A percentile compares a stretch with the other conserved stretches of the same genome.
phyloP scores from a whole-genome alignment of 1,140 invertebrate genomes.

The Drosophila elegans region DNA sequence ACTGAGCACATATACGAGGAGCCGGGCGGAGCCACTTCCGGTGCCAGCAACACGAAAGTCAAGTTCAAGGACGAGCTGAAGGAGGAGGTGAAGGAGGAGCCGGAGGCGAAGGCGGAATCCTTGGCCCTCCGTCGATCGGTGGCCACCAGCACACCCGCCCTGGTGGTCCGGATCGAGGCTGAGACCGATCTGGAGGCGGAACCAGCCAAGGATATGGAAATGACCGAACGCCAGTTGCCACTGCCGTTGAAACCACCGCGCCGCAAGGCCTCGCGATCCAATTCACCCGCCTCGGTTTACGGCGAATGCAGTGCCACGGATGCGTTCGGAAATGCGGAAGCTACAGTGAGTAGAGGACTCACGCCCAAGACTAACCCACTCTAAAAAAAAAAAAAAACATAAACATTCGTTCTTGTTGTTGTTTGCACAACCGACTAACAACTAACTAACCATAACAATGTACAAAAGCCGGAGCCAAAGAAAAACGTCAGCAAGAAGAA shows the following conservation, averaged over 20 bases:
- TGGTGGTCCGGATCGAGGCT: constrained; percentile 64
- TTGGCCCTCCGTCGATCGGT: constrained; percentile 57
- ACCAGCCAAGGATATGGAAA: constrained; percentile 37
- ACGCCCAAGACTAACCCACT: constrained; percentile 35
- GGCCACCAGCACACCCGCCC: constrained; percentile 77
- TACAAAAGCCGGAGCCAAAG: constrained; percentile 33
- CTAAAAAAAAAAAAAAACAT: neutral
- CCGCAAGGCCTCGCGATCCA: constrained; percentile 74
- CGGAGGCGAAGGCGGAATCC: constrained; percentile 18
- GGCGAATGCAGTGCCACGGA: constrained; percentile 4
- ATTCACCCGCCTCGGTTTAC: constrained; percentile 63
- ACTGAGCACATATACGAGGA: constrained; percentile 74
- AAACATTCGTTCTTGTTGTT: constrained; percentile 32
- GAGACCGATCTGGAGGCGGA: constrained; percentile 24
- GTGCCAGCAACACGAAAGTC: constrained; percentile 32
- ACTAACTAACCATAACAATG: constrained; percentile 65
- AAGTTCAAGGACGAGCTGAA: constrained; percentile 58
- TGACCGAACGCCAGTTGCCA: constrained; percentile 48
- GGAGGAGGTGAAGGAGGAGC: constrained; percentile 24
- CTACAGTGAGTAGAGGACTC: constrained; percentile 66
- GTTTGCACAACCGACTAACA: constrained; percentile 55
- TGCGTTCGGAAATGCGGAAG: constrained; percentile 35
- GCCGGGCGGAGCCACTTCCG: constrained; percentile 30
- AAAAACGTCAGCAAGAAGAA: constrained; percentile 40
- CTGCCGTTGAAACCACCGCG: constrained; percentile 77